phyloP scores from a whole-genome alignment of 2,113 vertebrate species.

The Hassar affinis region DNA sequence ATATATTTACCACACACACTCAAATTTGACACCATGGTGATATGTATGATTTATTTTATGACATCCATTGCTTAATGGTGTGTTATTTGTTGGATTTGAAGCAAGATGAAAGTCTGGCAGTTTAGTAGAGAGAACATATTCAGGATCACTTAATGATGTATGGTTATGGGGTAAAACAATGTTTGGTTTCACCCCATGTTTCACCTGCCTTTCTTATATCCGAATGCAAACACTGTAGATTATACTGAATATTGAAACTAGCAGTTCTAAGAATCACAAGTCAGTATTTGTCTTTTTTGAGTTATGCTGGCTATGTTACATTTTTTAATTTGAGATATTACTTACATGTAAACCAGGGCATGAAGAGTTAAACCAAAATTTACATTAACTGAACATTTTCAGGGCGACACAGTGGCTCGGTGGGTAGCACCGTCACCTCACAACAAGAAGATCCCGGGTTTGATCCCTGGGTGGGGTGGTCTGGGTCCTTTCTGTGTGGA shows the following conservation, averaged over 20 bases:
- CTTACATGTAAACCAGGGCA: background rate
- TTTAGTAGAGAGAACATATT: background rate
- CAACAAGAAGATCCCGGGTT: too few relatives aligned
- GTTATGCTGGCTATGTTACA: background rate
- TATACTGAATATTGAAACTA: background rate
- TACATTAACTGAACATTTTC: background rate
- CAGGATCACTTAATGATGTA: background rate
- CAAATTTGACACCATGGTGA: conserved; percentile 8
- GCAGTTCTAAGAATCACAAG: background rate
- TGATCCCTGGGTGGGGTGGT: too few relatives aligned
- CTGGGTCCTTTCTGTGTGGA: too few relatives aligned
- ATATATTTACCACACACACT: conserved; percentile 45
- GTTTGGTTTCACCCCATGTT: background rate
- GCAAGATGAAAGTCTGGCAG: background rate
- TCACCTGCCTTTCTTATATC: background rate
- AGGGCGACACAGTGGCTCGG: too few relatives aligned
- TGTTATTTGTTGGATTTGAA: too few relatives aligned
- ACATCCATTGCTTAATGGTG: background rate
- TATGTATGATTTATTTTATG: conserved; percentile 42
- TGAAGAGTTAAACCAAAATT: background rate
- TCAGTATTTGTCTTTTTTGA: background rate
- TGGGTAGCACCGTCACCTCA: too few relatives aligned
- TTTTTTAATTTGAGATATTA: background rate
- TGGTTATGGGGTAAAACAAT: too few relatives aligned
- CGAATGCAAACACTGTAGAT: background rate